Evolutionary conservation across 2,888 invertebrate species (phyloP).

Genomic region (Nomada ferruginata): DNA sequence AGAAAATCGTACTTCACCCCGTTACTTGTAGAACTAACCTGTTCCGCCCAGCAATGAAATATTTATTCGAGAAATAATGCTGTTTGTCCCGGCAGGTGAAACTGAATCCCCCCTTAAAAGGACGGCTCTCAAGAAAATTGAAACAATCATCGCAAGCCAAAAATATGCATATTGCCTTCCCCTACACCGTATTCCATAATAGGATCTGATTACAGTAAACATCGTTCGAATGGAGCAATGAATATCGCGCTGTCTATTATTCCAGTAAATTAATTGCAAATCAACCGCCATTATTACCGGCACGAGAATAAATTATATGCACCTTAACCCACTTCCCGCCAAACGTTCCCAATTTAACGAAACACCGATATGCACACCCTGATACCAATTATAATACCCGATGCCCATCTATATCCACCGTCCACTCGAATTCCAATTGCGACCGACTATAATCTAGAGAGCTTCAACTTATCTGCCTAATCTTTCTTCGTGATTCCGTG

Average conservation of each 20-base stretch:
- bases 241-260: conserved; percentile 2
- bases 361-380: not conserved
- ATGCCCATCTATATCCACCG: not conserved
- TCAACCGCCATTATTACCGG: conserved; percentile 3
- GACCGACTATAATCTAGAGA: not conserved
- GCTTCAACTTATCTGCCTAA: not conserved
- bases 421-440: conserved; percentile 7
- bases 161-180: not conserved
- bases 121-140: no score
- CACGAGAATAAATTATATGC: not conserved
- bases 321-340: not conserved
- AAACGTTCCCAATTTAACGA: not conserved
- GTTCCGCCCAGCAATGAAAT: conserved; percentile 11
- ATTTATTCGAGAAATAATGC: conserved; percentile 10
- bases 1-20: conserved; percentile 11
- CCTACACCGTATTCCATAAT: not conserved
- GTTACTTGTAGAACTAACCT: conserved; percentile 20
- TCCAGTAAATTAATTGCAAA: conserved; percentile 20
- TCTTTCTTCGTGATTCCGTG: not conserved
- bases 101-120: not conserved
- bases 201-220: not conserved
- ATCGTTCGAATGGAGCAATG: not conserved
- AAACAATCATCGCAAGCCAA: not conserved
- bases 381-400: not conserved
- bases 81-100: not conserved